These are phyloP conservation scores for Carterocephalus palaemon DNA, from an alignment of 2,888 invertebrate genomes.

Conservation along the genomic window DNA sequence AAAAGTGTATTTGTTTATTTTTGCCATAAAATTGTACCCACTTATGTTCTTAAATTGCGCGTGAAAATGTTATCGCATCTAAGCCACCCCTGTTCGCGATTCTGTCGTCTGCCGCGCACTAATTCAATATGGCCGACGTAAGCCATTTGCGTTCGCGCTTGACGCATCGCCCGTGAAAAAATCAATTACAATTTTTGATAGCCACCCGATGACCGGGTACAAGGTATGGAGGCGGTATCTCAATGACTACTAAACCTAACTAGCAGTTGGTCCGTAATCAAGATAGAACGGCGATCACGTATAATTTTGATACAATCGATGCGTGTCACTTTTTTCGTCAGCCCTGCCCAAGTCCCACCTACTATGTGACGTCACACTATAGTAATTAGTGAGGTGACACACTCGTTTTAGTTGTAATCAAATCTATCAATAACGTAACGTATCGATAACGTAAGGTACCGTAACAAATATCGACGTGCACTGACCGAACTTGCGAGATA, in stretches of 20 bases:
- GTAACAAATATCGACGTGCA: no score
- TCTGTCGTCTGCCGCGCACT: conserved; percentile 69
- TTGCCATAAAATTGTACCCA: neutral
- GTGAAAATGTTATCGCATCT: conserved; percentile 38
- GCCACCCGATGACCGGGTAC: conserved; percentile 46
- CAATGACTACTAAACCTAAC: conserved; percentile 30
- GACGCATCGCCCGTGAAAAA: conserved; percentile 76
- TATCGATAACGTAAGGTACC: no score
- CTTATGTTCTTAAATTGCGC: neutral
- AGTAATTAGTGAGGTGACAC: no score
- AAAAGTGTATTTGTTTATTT: no score
- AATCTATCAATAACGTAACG: no score
- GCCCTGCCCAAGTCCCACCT: no score
- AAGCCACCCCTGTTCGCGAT: conserved; percentile 43
- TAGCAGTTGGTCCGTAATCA: neutral
- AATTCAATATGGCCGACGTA: conserved; percentile 77
- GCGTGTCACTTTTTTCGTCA: no score
- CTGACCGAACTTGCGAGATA: no score
- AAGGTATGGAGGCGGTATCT: conserved; percentile 37
- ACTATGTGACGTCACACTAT: no score
- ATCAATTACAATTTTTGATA: conserved; percentile 77
- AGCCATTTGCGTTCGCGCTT: conserved; percentile 76
- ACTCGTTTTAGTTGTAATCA: no score
- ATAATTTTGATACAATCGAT: no score
- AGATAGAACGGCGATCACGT: no score